phyloP scores from a whole-genome alignment of 2,888 invertebrate genomes.

The Eilema sororculum region DNA sequence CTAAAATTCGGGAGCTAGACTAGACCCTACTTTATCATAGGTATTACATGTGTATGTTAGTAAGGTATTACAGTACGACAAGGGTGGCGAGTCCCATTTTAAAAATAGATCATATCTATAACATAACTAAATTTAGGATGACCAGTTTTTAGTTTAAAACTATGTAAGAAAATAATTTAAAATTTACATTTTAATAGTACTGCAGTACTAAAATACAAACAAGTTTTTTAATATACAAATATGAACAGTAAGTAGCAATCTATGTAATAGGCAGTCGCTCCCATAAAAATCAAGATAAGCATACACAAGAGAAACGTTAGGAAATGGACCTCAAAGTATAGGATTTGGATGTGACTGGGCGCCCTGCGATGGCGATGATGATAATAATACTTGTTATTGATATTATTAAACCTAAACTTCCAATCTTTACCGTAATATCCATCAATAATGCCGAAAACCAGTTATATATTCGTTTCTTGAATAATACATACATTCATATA shows the following conservation, averaged over 20 bases:
- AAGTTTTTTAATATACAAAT: neutral
- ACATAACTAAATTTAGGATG: constrained; percentile 10
- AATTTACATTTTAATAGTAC: neutral
- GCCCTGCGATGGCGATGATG: no score
- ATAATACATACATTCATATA: no score
- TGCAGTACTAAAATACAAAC: neutral
- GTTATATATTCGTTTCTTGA: neutral
- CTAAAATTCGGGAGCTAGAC: constrained; percentile 17
- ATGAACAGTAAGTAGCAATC: no score
- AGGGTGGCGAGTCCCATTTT: constrained; percentile 13
- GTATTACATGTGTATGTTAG: neutral
- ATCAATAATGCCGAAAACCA: neutral
- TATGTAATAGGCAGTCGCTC: no score
- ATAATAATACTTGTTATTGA: no score
- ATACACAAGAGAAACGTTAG: no score
- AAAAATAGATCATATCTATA: constrained; percentile 22
- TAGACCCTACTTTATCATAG: constrained; percentile 10
- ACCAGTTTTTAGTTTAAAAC: neutral
- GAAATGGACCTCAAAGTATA: no score
- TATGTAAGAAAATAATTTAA: neutral
- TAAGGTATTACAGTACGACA: neutral
- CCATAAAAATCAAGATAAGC: no score
- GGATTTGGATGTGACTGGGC: no score
- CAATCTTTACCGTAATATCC: neutral
- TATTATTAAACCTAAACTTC: neutral